Conservation (phyloP, 2,888 invertebrate genomes). For the Apocheima hispidaria region DNA sequence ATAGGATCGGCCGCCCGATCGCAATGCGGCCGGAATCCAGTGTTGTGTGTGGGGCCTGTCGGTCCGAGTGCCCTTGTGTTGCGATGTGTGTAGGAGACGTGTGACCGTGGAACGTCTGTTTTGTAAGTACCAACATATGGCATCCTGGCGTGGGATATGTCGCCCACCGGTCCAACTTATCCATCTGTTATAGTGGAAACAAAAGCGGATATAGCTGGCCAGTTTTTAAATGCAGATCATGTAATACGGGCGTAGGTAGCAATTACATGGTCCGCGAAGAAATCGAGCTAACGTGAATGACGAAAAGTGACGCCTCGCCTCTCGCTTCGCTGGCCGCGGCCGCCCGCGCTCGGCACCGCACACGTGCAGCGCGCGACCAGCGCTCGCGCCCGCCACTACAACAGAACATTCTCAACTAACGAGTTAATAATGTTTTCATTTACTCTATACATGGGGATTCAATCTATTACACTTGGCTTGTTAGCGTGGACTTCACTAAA, state of each 20-base stretch:
- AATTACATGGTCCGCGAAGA: constrained; percentile 64
- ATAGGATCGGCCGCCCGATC: constrained; percentile 62
- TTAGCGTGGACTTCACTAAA: constrained; percentile 18
- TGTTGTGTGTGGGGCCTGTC: constrained; percentile 79
- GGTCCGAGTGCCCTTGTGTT: constrained; percentile 82
- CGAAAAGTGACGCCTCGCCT: constrained; percentile 69
- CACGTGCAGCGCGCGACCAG: constrained; percentile 70
- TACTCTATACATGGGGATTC: constrained; percentile 38
- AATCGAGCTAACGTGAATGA: constrained; percentile 74
- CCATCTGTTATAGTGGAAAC: constrained; percentile 45
- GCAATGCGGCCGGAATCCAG: constrained; percentile 53
- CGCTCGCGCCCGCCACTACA: constrained; percentile 22
- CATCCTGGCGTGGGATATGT: constrained; percentile 63
- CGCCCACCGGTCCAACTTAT: constrained; percentile 55
- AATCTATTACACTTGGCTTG: constrained; percentile 14
- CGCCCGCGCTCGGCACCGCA: constrained; percentile 62
- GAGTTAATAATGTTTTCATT: constrained; percentile 66
- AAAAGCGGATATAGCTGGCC: constrained; percentile 53
- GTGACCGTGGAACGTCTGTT: constrained; percentile 80
- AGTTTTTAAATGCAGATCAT: constrained; percentile 56
- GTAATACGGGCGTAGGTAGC: constrained; percentile 61
- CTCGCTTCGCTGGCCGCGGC: constrained; percentile 55
- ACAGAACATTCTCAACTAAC: constrained; percentile 63
- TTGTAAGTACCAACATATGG: constrained; percentile 77
- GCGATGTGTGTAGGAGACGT: constrained; percentile 80